Evolutionary conservation across 2,797 vertebrate species (phyloP).

Genomic region (Babyrousa celebensis): DNA sequence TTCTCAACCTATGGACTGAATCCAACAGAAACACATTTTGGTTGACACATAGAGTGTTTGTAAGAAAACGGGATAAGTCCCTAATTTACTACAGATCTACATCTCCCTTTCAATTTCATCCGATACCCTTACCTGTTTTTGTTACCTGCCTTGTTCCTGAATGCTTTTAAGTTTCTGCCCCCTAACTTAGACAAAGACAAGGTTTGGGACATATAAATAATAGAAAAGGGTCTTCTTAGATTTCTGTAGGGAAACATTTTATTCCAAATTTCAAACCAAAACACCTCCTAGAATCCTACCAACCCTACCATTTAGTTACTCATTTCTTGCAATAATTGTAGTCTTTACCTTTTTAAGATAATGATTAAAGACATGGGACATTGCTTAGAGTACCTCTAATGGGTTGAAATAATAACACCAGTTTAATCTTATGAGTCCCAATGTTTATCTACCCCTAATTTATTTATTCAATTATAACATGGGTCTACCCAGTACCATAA

Average conservation of each 20-base stretch:
- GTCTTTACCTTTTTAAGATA: slow-evolving; percentile 22
- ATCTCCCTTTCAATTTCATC: background rate
- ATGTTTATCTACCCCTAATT: slow-evolving; percentile 1
- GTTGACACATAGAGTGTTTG: background rate
- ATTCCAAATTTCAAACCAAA: slow-evolving; percentile 56
- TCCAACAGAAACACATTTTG: background rate
- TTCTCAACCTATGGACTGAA: background rate
- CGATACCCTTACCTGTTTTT: background rate
- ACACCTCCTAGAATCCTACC: background rate
- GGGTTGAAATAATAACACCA: slow-evolving; percentile 47
- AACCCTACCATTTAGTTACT: background rate
- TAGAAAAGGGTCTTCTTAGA: background rate
- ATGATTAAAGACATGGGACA: slow-evolving; percentile 21
- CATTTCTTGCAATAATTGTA: background rate
- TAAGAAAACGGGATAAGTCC: background rate
- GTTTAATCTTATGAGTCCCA: background rate
- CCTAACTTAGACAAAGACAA: background rate
- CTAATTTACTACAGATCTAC: background rate
- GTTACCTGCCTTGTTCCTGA: background rate
- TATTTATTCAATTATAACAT: slow-evolving; percentile 4
- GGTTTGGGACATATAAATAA: background rate
- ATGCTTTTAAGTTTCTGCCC: background rate
- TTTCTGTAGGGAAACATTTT: background rate
- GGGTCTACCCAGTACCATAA: background rate
- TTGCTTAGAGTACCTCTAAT: background rate